Evolutionary conservation across 2,797 vertebrate genomes (phyloP).

Genomic region (Notolabrus celidotus): DNA sequence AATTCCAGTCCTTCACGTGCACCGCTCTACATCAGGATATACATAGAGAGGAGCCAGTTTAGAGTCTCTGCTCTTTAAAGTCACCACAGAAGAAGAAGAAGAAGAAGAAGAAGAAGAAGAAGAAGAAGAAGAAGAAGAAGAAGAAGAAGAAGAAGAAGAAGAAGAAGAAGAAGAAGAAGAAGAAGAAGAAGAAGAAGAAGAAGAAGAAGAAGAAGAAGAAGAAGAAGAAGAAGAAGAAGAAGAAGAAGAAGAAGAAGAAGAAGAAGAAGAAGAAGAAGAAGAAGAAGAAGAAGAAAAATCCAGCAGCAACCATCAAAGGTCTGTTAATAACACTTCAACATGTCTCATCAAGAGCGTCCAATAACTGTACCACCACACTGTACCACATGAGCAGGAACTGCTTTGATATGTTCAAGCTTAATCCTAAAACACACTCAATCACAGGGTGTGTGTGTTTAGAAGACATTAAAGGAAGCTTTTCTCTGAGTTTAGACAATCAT

Average conservation of each 20-base stretch:
- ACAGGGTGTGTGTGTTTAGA: background rate
- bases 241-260: too few species aligned
- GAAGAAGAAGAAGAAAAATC: background rate
- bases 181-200: too few species aligned
- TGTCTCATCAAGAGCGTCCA: constrained; percentile 7
- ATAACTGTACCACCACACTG: background rate
- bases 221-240: too few species aligned
- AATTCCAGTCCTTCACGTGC: too few species aligned
- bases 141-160: too few species aligned
- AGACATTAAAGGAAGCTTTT: background rate
- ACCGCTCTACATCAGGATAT: background rate
- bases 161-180: too few species aligned
- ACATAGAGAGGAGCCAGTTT: background rate
- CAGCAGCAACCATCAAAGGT: constrained; percentile 15
- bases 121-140: too few species aligned
- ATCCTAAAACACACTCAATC: background rate
- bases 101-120: too few species aligned
- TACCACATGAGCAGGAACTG: background rate
- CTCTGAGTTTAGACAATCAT: background rate
- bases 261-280: too few species aligned
- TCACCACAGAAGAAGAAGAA: too few species aligned
- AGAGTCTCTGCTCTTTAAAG: background rate
- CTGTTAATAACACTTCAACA: constrained; percentile 10
- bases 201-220: too few species aligned
- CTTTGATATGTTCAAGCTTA: background rate